Base-by-base conservation (phyloP, 2,888 invertebrate genomes). In the Euzophera pinguis region DNA sequence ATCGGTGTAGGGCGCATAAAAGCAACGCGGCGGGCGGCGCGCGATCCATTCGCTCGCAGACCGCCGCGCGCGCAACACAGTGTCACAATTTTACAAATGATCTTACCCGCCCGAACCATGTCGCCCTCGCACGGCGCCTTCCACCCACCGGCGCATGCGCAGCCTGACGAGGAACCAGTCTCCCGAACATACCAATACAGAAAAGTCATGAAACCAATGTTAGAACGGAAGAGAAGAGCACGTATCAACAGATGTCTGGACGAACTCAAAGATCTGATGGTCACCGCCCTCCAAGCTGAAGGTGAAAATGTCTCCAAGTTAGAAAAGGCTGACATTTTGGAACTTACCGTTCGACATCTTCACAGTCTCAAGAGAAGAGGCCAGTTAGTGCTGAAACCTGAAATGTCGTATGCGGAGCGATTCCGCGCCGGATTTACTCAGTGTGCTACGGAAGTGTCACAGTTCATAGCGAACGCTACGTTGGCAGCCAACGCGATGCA, bases 191-290 rank as follows among this genome's bases (percentile, higher is more conserved):
- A 97, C 81, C 97, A 97, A 77, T 97, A 97, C 90, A 92, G 97
- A 80, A 97, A 96, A 92, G 96, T 97, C 63, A 97, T 96, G 96
- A 97, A 97, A 81, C 97, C 97, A 47, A 94, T 97, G 94, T 87
- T 97, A 66, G 97, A 97, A 78, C 91, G 97, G 53, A 96, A 97
- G 81, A 91, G 97, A 29, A 91, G 97, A 60, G 97, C 97, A 9
- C 92, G 97, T 71, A 97, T 97, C 87, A 97, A 97, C 89, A 93
- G 96, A 64, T 97, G 97, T 81, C 91, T 97, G 63, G 97, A 97
- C 81, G 96, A 97, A 78, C 92, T 97, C 45, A 97, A 97, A 78
- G 97, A 97, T 73, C 88, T 97, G 59, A 96, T 97, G 95, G 95
- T 96, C 69, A 93, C 94, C 48, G 95, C 96, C 0, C 91, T 97